Percentiles rank a stretch among this genome's conserved stretches.
phyloP scores from a whole-genome alignment of 30 jellyfish, hydroid and myxozoan species.

The Haliclystus octoradiatus region DNA sequence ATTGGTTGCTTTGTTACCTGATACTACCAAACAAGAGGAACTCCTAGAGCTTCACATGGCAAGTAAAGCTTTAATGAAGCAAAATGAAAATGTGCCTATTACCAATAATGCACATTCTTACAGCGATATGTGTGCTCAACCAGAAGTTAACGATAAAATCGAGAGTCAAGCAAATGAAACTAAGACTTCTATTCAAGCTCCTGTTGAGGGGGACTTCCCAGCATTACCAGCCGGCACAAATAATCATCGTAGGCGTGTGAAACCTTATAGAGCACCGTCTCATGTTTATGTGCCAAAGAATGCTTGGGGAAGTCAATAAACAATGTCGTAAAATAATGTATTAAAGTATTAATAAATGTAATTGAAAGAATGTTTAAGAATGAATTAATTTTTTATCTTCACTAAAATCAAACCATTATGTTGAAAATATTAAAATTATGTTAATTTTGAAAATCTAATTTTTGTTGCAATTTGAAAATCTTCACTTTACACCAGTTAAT shows the following conservation, averaged over 20 bases:
- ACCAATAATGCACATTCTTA: not conserved
- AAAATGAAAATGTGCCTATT: not conserved
- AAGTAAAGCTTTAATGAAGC: slow-evolving; percentile 3
- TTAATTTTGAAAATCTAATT: too few species aligned
- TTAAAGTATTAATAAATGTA: too few species aligned
- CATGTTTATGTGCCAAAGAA: slow-evolving; percentile 12
- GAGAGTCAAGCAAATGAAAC: not conserved
- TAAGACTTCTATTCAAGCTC: slow-evolving; percentile 39
- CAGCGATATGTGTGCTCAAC: not conserved
- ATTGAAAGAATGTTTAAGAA: too few species aligned
- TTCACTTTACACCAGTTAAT: too few species aligned
- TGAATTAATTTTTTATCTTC: too few species aligned
- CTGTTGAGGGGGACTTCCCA: slow-evolving; percentile 61
- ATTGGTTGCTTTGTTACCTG: slow-evolving; percentile 84
- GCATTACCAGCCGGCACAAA: slow-evolving; percentile 49
- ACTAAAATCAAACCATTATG: too few species aligned
- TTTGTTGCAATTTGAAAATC: too few species aligned
- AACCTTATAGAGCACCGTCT: slow-evolving; percentile 11
- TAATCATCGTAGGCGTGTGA: slow-evolving; percentile 16
- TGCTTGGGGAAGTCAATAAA: slow-evolving; percentile 82
- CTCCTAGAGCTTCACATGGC: slow-evolving; percentile 33
- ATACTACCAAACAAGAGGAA: slow-evolving; percentile 50
- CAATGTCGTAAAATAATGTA: too few species aligned
- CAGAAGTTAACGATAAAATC: not conserved
- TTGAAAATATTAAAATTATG: too few species aligned